These are phyloP conservation scores for Periparus ater DNA, from an alignment of 2,797 vertebrate genomes.

Conservation along the genomic window DNA sequence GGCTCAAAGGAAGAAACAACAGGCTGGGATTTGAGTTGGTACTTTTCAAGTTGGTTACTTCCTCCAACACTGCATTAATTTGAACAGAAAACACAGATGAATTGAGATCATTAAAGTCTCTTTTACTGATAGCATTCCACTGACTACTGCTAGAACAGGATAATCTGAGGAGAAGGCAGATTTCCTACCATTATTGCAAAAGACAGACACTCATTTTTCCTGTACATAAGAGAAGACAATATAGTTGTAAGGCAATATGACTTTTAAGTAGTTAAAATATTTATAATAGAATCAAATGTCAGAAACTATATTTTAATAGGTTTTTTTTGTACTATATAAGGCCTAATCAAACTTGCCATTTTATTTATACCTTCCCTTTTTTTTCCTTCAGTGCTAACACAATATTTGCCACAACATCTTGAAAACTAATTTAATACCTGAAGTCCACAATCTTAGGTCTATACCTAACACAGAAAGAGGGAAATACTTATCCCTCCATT, in stretches of 20 bases:
- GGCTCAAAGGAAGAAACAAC: constrained; percentile 29
- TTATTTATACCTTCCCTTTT: not conserved
- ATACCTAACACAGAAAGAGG: not conserved
- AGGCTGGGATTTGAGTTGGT: not conserved
- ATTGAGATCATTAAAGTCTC: not conserved
- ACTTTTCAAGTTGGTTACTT: not conserved
- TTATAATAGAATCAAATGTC: not conserved
- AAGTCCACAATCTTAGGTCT: not conserved
- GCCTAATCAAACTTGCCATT: not conserved
- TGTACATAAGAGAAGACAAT: not conserved
- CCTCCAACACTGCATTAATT: constrained; percentile 42
- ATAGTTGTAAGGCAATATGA: not conserved
- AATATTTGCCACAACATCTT: not conserved
- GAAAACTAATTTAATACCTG: not conserved
- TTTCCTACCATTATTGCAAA: not conserved
- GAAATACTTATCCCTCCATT: not conserved
- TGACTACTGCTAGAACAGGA: not conserved
- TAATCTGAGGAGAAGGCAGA: not conserved
- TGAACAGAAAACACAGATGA: constrained; percentile 16
- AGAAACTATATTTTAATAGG: not conserved
- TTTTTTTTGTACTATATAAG: not conserved
- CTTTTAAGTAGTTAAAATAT: not conserved
- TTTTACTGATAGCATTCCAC: not conserved
- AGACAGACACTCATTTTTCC: not conserved
- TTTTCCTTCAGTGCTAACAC: not conserved